Percentiles rank a stretch among this genome's conserved stretches.
Evolutionary conservation across 2,888 invertebrate species (phyloP).

Genomic region (Eupithecia vulgata): DNA sequence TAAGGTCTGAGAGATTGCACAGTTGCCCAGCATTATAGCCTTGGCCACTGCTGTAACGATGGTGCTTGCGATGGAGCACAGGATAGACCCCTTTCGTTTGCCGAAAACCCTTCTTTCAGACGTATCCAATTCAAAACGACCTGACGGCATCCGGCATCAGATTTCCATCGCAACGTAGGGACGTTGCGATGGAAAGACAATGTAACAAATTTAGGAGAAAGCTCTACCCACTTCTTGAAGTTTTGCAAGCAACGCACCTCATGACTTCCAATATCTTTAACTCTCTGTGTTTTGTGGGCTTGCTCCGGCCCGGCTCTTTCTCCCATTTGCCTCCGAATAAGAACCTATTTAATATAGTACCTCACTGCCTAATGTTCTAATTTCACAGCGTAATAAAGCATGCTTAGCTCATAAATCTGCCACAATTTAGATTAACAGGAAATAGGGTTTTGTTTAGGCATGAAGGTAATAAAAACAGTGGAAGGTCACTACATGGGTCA

Average conservation of each 20-base stretch:
- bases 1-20: too few species aligned
- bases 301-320: neutral
- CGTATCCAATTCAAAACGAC: too few species aligned
- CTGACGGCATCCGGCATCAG: too few species aligned
- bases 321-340: neutral
- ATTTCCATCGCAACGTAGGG: too few species aligned
- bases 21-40: too few species aligned
- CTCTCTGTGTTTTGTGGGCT: neutral
- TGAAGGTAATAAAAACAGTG: slow-evolving; percentile 49
- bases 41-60: too few species aligned
- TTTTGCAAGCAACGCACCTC: neutral
- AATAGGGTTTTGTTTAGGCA: slow-evolving; percentile 50
- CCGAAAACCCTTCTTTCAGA: too few species aligned
- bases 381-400: slow-evolving; percentile 1
- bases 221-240: neutral
- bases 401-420: slow-evolving; percentile 36
- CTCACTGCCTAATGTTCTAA: neutral
- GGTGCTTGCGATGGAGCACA: too few species aligned
- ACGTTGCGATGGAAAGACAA: too few species aligned
- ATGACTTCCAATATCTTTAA: neutral
- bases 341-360: neutral
- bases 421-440: slow-evolving; percentile 46
- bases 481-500: slow-evolving; percentile 55
- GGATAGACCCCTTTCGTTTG: too few species aligned
- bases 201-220: too few species aligned